Base-by-base conservation (phyloP, 2,113 vertebrate genomes). In the Crotalus helleri region DNA sequence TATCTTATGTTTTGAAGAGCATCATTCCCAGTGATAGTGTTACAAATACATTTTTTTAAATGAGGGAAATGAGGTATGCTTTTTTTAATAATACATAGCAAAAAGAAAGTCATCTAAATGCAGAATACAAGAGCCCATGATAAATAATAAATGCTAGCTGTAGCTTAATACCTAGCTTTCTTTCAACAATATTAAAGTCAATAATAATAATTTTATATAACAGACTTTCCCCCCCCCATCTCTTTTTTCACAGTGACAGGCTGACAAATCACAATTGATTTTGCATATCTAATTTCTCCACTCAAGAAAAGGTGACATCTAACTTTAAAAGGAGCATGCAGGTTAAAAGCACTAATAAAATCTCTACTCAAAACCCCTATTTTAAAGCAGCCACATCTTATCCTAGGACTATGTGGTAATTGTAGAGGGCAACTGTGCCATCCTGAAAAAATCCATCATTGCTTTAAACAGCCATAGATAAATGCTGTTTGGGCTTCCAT, bases 151-250 rank as follows among this genome's bases (percentile, higher is more conserved):
- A 85, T 92, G 64, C 54, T 81, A 85, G 17, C 53, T 49, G 46
- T 26, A n/a, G 87, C 10, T 85, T 23, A 89, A 33, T 4, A 44
- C 0, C 21, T 21, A 49, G 39, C 81, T 92, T 92, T 58, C 64
- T 49, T 58, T 89, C 57, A 81, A 85, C 26, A 59, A 23, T 54
- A 15, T 51, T 69, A 85, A 1, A 86, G 69, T 69, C 93, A 53
- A 91, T 95, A 93, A 94, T 86, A 94, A 61, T 33, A 29, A 89
- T 91, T 95, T 90, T 55, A 93, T 93, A 95, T 87, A 86, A 51
- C 61, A 49, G 23, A 2, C 23, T 29, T 46, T 0, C 39, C 5
- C 44, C 5, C 1, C 57, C 5, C 21, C 8, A 33, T 5, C 61
- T 44, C 11, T 39, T 89, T 88, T 39, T 55, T 39, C 46, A 44